phyloP scores from a whole-genome alignment of 2,888 invertebrate genomes.

The Drosophila neotestacea region DNA sequence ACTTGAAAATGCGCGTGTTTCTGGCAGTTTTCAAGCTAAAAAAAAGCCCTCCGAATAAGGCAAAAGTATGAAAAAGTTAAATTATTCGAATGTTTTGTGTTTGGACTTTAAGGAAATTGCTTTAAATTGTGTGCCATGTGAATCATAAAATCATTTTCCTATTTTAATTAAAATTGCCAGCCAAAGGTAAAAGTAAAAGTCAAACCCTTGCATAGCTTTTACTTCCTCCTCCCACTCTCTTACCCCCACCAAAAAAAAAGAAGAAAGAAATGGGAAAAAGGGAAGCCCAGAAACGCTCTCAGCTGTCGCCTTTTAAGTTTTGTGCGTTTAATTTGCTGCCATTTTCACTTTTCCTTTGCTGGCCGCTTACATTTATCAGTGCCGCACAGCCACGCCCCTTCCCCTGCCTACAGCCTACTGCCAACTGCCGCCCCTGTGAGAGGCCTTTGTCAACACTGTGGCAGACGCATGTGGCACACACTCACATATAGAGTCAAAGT shows the following conservation, averaged over 20 bases:
- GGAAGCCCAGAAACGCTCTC: conserved; percentile 21
- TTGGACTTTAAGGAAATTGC: conserved; percentile 48
- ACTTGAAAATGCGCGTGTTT: conserved; percentile 74
- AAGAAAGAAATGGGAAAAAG: not conserved
- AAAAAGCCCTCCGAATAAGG: not conserved
- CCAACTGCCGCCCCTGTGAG: not conserved
- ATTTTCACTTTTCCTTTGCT: conserved; percentile 66
- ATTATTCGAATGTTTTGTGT: not conserved
- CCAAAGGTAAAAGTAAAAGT: conserved; percentile 48
- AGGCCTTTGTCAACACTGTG: conserved; percentile 72
- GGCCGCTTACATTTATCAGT: conserved; percentile 61
- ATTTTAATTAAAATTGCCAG: conserved; percentile 71
- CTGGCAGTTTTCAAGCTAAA: conserved; percentile 63
- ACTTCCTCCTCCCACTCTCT: not conserved
- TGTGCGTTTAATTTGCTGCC: conserved; percentile 73
- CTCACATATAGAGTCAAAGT: conserved; percentile 7
- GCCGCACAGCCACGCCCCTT: conserved; percentile 41
- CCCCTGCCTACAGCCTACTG: not conserved
- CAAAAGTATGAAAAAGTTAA: not conserved
- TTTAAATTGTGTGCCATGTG: conserved; percentile 35
- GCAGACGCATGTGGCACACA: conserved; percentile 39
- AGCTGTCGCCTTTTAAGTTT: conserved; percentile 64
- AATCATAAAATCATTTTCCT: conserved; percentile 66
- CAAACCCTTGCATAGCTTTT: conserved; percentile 20
- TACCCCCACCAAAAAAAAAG: not conserved